phyloP scores from a whole-genome alignment of 37 sponge, comb jelly and placozoan species.

The Cliona cf. orientalis region DNA sequence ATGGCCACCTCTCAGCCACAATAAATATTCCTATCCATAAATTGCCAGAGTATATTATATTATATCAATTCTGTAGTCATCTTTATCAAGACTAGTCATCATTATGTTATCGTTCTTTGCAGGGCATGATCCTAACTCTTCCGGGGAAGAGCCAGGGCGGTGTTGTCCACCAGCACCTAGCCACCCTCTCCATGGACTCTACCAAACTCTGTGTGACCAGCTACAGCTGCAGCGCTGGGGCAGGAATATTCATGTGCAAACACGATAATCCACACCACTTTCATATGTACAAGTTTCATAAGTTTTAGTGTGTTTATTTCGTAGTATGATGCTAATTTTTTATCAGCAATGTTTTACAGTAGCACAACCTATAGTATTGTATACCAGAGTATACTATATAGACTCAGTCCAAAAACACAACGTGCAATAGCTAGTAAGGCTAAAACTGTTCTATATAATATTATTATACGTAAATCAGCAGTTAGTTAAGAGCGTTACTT shows the following conservation, averaged over 20 bases:
- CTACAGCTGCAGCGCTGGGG: constrained; percentile 48
- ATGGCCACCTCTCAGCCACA: background rate
- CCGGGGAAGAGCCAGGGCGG: constrained; percentile 14
- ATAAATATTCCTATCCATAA: too few species aligned
- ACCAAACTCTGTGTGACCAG: constrained; percentile 53
- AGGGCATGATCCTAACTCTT: constrained; percentile 48
- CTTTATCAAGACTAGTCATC: background rate
- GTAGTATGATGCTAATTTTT: background rate
- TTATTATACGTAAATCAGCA: background rate
- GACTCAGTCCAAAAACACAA: too few species aligned
- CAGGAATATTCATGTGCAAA: constrained; percentile 34
- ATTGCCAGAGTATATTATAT: too few species aligned
- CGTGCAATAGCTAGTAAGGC: background rate
- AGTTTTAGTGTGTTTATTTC: constrained; percentile 22
- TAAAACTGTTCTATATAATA: background rate
- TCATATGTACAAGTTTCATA: constrained; percentile 38
- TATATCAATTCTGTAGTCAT: background rate
- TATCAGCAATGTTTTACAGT: too few species aligned
- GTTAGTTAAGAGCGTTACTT: background rate
- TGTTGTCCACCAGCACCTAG: constrained; percentile 22
- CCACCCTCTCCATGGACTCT: constrained; percentile 14
- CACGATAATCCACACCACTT: constrained; percentile 64
- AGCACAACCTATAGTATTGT: too few species aligned
- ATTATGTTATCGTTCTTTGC: background rate
- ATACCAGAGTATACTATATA: too few species aligned